A percentile compares a stretch with the other conserved stretches of the same genome.
phyloP scores from a whole-genome alignment of 2,797 vertebrate species.

The Microchirus variegatus region DNA sequence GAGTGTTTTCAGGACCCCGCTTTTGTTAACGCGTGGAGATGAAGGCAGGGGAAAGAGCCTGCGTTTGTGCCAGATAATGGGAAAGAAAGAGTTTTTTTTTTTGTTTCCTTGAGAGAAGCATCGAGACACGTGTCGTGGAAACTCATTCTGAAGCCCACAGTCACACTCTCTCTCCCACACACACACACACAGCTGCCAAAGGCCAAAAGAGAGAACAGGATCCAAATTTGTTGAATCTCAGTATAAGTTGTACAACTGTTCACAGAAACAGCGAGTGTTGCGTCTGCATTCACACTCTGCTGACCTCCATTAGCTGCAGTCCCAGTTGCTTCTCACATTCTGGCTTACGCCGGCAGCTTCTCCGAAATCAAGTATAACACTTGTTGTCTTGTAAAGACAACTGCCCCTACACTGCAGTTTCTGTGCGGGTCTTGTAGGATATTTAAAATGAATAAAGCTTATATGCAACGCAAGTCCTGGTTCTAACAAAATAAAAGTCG shows the following conservation, averaged over 20 bases:
- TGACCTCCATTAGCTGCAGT: constrained; percentile 43
- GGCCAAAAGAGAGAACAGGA: constrained; percentile 4
- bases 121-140: constrained; percentile 2
- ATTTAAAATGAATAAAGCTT: not conserved
- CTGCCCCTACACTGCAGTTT: not conserved
- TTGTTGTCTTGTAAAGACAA: not conserved
- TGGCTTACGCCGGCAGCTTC: constrained; percentile 16
- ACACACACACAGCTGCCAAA: not conserved
- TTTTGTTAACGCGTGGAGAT: constrained; percentile 14
- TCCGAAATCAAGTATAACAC: not conserved
- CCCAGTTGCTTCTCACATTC: constrained; percentile 15
- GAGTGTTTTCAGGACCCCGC: constrained; percentile 30
- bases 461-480: not conserved
- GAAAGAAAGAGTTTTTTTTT: constrained; percentile 9
- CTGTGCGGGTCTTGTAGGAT: not conserved
- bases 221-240: constrained; percentile 4
- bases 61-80: constrained; percentile 11
- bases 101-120: constrained; percentile 9
- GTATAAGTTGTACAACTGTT: constrained; percentile 8
- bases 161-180: not conserved
- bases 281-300: constrained; percentile 32
- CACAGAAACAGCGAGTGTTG: constrained; percentile 16
- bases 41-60: constrained; percentile 2
- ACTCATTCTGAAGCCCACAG: not conserved
- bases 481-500: too few species aligned